phyloP scores from a whole-genome alignment of 2,888 invertebrate genomes.

The Pycnomerus fuliginosus region DNA sequence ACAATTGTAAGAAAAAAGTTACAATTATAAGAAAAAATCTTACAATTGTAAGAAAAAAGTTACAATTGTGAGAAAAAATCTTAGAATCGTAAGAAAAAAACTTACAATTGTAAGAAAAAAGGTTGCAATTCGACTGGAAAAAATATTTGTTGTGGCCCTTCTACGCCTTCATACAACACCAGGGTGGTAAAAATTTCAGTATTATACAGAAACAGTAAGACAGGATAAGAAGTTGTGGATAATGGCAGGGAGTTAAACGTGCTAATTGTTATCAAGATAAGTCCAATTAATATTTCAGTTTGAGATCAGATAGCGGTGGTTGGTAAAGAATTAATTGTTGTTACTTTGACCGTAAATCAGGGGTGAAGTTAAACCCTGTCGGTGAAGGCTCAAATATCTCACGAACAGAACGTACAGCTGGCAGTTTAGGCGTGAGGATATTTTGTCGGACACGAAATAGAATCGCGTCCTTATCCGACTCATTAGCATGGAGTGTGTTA shows the following conservation, averaged over 20 bases:
- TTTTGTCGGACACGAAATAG: conserved; percentile 18
- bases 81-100: too few species aligned
- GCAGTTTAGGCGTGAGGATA: conserved; percentile 23
- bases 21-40: too few species aligned
- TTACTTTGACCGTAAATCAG: conserved; percentile 23
- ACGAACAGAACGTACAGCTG: conserved; percentile 29
- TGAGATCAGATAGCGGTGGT: conserved; percentile 13
- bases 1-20: too few species aligned
- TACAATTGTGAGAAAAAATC: too few species aligned
- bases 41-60: too few species aligned
- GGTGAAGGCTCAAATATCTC: conserved; percentile 26
- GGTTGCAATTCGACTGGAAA: too few species aligned
- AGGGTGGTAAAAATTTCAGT: too few species aligned
- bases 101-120: too few species aligned
- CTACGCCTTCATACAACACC: too few species aligned
- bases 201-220: too few species aligned
- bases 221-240: conserved; percentile 16
- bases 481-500: conserved; percentile 17
- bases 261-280: conserved; percentile 27
- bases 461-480: conserved; percentile 13
- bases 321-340: conserved; percentile 24
- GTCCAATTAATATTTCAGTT: conserved; percentile 25
- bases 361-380: conserved; percentile 15
- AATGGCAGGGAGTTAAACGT: conserved; percentile 21
- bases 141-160: too few species aligned